These are phyloP conservation scores for Nothoprocta pentlandii DNA, from an alignment of 2,113 vertebrate genomes.

Conservation along the genomic window DNA sequence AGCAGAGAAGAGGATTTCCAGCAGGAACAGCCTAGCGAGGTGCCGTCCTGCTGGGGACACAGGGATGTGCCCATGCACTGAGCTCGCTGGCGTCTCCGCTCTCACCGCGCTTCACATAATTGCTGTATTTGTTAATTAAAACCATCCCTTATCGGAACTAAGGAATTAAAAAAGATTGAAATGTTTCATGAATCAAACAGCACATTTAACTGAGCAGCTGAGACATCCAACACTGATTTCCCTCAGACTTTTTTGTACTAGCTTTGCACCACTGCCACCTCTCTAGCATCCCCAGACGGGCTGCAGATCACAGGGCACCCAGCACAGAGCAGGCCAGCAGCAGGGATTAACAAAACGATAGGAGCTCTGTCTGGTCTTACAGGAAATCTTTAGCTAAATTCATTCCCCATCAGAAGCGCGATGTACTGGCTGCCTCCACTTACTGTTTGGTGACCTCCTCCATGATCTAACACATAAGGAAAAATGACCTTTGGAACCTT, in stretches of 20 bases:
- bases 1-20: neutral
- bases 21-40: conserved; percentile 7
- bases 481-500: neutral
- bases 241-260: neutral
- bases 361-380: neutral
- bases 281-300: neutral
- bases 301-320: accelerated
- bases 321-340: neutral
- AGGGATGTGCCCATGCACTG: neutral
- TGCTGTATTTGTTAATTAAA: neutral
- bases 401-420: neutral
- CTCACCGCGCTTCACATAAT: neutral
- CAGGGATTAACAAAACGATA: neutral
- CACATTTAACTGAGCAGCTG: neutral
- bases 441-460: neutral
- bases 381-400: accelerated
- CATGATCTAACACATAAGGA: neutral
- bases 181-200: neutral
- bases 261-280: neutral
- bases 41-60: neutral
- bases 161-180: neutral
- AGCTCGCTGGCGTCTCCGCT: neutral
- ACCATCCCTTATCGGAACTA: neutral
- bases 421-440: neutral
- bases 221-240: neutral